phyloP scores from a whole-genome alignment of 2,888 invertebrate species.

The Eurytoma californica region DNA sequence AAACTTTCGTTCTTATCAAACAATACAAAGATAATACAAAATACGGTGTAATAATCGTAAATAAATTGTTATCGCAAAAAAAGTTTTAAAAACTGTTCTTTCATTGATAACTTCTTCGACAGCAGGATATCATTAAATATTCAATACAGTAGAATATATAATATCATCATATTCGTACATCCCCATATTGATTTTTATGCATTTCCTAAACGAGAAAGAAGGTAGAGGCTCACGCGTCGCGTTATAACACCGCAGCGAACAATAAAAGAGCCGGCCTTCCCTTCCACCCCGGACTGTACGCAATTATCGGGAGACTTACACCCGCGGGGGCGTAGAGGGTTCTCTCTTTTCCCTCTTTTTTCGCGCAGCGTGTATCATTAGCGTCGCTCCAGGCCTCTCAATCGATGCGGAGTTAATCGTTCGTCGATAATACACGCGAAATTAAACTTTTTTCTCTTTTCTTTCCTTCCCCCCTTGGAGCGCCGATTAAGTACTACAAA shows the following conservation, averaged over 20 bases:
- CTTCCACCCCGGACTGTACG: background rate
- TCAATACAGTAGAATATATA: background rate
- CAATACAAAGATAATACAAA: no score
- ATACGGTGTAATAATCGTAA: no score
- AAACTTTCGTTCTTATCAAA: no score
- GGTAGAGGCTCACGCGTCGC: background rate
- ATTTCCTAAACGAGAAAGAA: background rate
- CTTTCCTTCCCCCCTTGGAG: background rate
- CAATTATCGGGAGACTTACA: slow-evolving; percentile 30
- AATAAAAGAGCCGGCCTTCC: slow-evolving; percentile 5
- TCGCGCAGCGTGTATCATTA: slow-evolving; percentile 32
- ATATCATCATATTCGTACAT: background rate
- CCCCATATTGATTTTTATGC: background rate
- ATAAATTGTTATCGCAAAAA: no score
- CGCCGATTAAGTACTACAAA: no score
- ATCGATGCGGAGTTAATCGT: slow-evolving; percentile 42
- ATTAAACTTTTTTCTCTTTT: slow-evolving; percentile 24
- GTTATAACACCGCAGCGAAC: background rate
- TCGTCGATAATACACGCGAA: slow-evolving; percentile 44
- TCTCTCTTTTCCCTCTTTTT: slow-evolving; percentile 21
- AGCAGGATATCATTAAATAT: background rate
- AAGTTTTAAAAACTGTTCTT: no score
- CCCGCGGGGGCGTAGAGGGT: slow-evolving; percentile 24
- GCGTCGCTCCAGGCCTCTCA: slow-evolving; percentile 20
- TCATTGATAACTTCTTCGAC: no score